These are phyloP conservation scores for Macropodus opercularis DNA, from an alignment of 2,797 vertebrate genomes.

Conservation along the genomic window DNA sequence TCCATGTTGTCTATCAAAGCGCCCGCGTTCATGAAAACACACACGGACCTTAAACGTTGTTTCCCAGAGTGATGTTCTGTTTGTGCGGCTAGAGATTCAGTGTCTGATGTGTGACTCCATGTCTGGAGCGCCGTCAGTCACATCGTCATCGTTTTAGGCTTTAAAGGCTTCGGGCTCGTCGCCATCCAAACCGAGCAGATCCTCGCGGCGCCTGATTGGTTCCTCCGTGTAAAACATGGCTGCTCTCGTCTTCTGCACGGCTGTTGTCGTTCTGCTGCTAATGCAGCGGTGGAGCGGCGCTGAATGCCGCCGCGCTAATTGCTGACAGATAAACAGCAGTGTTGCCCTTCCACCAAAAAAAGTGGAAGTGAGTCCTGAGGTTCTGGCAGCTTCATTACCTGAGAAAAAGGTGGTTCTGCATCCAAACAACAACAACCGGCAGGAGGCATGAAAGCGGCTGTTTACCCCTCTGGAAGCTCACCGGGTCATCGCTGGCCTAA, in stretches of 20 bases:
- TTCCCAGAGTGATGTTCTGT: too few species aligned
- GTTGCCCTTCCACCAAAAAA: conserved; percentile 28
- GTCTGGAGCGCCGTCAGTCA: too few species aligned
- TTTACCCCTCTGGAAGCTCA: conserved; percentile 56
- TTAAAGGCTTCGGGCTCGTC: too few species aligned
- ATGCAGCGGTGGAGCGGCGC: conserved; percentile 40
- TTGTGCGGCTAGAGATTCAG: too few species aligned
- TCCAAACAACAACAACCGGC: conserved; percentile 58
- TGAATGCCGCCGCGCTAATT: conserved; percentile 57
- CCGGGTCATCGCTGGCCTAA: conserved; percentile 73
- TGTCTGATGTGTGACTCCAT: too few species aligned
- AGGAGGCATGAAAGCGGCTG: conserved; percentile 60
- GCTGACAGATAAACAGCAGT: conserved; percentile 49
- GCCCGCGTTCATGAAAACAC: too few species aligned
- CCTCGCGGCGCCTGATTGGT: conserved; percentile 29
- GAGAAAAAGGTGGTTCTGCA: conserved; percentile 44
- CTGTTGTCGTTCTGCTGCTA: conserved; percentile 32
- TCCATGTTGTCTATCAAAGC: too few species aligned
- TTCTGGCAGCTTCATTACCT: conserved; percentile 47
- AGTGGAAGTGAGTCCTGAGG: conserved; percentile 33
- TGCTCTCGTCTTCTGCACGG: conserved; percentile 32
- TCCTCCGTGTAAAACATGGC: conserved; percentile 21
- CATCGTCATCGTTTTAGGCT: too few species aligned
- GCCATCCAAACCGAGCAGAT: too few species aligned
- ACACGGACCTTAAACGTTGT: too few species aligned